Base-by-base conservation (phyloP, 2,888 invertebrate species). In the Drosophila affinis region DNA sequence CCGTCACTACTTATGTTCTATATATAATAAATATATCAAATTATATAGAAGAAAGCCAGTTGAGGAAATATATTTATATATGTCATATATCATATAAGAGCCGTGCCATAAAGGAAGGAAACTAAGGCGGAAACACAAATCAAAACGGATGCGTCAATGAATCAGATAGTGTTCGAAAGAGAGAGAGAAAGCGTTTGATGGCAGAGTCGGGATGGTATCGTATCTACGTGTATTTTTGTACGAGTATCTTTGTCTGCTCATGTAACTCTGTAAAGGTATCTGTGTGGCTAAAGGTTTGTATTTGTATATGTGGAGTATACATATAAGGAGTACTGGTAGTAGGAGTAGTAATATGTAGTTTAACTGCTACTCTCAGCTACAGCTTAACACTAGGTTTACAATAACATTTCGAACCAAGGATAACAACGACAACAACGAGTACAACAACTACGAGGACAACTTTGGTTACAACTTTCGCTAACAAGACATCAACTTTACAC, bases 331-430 rank as follows among this genome's bases (percentile, higher is more conserved):
- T 68, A 34, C 57, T 57, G 56, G 62, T 56, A 72, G 72, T 62
- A 72, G 51, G 62, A 67, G 52, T 69, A 54, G 64, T 56, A 59
- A 56, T 58, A 60, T 3, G 3, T 21, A 21, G 52, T 60, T 56
- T 63, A 68, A 75, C 62, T 58, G 49, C 78, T 81, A 76, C 65
- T 70, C 72, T 78, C 47, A 74, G 67, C 83, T 83, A 83, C 75
- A 21, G 54, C 56, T 73, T 79, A 78, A 58, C 49, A 24, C 49
- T 73, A 76, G 56, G 59, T 55, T 61, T 39, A 39, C 39, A 79
- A 70, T 51, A 62, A 70, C 71, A 61, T 27, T 60, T 60, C 39
- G 57, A 61, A 47, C 54, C 53, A 74, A 59, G 52, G 53, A 73
- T 52, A 62, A 64, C 65, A 80, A 74, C 60, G 65, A 73, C 74